Conservation (phyloP, 1,140 invertebrate genomes). For the Drosophila persimilis region DNA sequence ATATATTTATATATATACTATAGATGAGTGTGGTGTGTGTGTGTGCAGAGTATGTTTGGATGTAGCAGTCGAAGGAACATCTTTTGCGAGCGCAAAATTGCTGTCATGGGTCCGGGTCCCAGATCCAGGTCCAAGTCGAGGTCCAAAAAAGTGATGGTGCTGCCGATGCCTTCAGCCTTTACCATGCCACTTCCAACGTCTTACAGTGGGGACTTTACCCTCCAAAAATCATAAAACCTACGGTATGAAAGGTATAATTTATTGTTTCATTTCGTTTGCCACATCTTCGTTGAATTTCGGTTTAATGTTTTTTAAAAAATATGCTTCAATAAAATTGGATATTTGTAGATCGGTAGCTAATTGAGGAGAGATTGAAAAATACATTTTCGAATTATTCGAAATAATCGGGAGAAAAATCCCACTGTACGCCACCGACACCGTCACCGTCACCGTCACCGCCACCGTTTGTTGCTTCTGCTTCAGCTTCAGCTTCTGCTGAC, state of each 20-base stretch:
- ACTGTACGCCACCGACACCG: slow-evolving; percentile 6
- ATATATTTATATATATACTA: no score
- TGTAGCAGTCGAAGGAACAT: slow-evolving; percentile 30
- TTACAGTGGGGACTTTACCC: no score
- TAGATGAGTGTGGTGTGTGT: neutral
- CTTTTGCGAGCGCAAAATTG: slow-evolving; percentile 65
- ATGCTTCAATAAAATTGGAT: no score
- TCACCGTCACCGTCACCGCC: slow-evolving; percentile 18
- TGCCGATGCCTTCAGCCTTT: neutral
- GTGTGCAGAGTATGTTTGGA: neutral
- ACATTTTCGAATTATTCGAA: slow-evolving; percentile 7
- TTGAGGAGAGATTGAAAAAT: no score
- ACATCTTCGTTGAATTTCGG: no score
- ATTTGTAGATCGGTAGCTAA: no score
- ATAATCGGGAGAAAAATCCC: slow-evolving; percentile 13
- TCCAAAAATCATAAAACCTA: no score
- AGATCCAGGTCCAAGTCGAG: slow-evolving; percentile 25
- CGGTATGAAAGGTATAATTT: no score
- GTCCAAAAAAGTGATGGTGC: slow-evolving; percentile 11
- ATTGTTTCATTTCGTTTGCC: no score
- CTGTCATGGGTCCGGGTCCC: slow-evolving; percentile 53
- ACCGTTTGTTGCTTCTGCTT: slow-evolving; percentile 20
- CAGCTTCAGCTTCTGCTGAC: slow-evolving; percentile 31
- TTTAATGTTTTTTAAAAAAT: neutral
- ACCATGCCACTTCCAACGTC: no score